Evolutionary conservation across 2,113 vertebrate species (phyloP), one percentile per base, ranked within the genome.

Genomic region (Sceloporus tristichus): DNA sequence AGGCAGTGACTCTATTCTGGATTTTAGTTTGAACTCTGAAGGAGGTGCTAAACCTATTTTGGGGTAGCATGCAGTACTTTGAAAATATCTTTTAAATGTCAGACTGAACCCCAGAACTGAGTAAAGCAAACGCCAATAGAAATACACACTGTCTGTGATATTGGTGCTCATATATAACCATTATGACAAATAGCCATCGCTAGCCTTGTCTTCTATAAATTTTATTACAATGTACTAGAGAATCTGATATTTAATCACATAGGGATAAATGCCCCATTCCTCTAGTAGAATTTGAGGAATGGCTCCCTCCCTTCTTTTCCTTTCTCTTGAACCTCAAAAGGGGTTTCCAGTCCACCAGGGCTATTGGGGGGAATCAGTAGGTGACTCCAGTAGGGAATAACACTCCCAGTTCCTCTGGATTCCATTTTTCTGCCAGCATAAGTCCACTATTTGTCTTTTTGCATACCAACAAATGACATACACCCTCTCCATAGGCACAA

Each of bases 171-270:
- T 23, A 42, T 19, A 42, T 18, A 34, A n/a, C 14, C 9, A 34
- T 80, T n/a, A 80, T 34, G 29, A 34, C 29, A 18, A 66, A 40
- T 34, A 76, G 40, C 27, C 0, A 0, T 7, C 10, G 59, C 42
- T 40, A 70, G 65, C 23, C 84, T 16, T 54, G 83, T 10, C 29
- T 66, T 53, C 0, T 16, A 53, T 62, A 19, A 77, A 83, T 53
- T 1, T 8, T 2, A 23, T n/a, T 38, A 29, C 7, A 83, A 70
- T 21, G 54, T 73, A 29, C 34, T 34, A 21, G 54, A 73, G 48
- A 73, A 84, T 84, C 9, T 62, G n/a, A 75, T 62, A 74, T 85
- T 75, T 70, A 34, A 73, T 73, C 10, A 10, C 9, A 87, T 89
- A 13, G n/a, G 65, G 5, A 78, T 23, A 85, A 91, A 80, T 71